Evolutionary conservation across 2,113 vertebrate species (phyloP).

Genomic region (Anarrhichthys ocellatus): DNA sequence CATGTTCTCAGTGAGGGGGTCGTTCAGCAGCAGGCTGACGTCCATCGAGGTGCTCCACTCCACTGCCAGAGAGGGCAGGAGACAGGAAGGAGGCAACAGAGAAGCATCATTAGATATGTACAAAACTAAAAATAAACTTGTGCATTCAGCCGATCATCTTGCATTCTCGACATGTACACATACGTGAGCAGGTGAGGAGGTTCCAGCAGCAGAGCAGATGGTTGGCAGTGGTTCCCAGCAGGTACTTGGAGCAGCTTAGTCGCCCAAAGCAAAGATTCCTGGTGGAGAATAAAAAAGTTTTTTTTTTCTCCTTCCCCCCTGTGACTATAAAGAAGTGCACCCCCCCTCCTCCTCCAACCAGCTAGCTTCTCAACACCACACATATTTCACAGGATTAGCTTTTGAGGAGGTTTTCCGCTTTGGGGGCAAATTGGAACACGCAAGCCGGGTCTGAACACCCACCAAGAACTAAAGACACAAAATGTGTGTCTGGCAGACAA

Average conservation of each 20-base stretch:
- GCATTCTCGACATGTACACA: no score
- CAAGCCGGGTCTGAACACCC: constrained; percentile 33
- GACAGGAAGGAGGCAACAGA: background rate
- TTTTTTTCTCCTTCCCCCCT: background rate
- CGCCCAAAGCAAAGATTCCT: constrained; percentile 95
- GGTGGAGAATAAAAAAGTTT: constrained; percentile 50
- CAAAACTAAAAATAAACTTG: background rate
- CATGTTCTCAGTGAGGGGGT: constrained; percentile 91
- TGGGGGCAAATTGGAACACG: constrained; percentile 13
- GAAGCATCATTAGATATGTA: background rate
- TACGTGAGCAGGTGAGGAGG: constrained; percentile 93
- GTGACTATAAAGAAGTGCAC: constrained; percentile 11
- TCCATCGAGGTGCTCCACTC: constrained; percentile 92
- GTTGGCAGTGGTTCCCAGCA: constrained; percentile 87
- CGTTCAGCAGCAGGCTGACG: constrained; percentile 84
- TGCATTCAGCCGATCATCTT: no score
- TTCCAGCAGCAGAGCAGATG: constrained; percentile 96
- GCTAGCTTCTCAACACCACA: background rate
- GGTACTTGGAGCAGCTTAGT: constrained; percentile 92
- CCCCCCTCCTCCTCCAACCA: background rate
- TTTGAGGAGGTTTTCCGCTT: constrained; percentile 32
- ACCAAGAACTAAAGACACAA: constrained; percentile 17
- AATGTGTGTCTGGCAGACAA: background rate
- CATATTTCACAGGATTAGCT: constrained; percentile 74
- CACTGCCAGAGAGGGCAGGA: constrained; percentile 82